Percentiles rank a stretch among this genome's conserved stretches.
phyloP scores from a whole-genome alignment of 2,888 invertebrate genomes.

The Catocala fraxini region DNA sequence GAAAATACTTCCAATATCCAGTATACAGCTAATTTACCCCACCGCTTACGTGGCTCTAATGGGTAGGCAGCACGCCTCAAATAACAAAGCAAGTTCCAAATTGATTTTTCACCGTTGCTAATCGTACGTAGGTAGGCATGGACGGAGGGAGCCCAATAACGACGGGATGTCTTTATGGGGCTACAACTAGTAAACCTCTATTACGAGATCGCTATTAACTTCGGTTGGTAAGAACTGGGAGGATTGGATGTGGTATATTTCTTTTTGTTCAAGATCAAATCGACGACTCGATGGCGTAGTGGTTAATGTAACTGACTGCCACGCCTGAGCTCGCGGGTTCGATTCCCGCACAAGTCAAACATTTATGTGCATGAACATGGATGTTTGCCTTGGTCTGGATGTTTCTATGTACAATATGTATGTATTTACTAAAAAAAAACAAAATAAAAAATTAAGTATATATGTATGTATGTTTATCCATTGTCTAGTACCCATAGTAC shows the following conservation, averaged over 20 bases:
- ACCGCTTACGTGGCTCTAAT: conserved; percentile 4
- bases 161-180: conserved; percentile 71
- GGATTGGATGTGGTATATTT: conserved; percentile 55
- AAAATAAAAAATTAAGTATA: too few relatives aligned
- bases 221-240: conserved; percentile 45
- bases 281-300: too few relatives aligned
- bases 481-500: too few relatives aligned
- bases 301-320: too few relatives aligned
- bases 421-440: too few relatives aligned
- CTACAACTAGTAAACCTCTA: conserved; percentile 71
- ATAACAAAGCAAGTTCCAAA: conserved; percentile 37
- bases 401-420: too few relatives aligned
- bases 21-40: conserved; percentile 8
- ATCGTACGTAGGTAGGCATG: conserved; percentile 38
- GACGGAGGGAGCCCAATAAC: conserved; percentile 58
- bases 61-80: conserved; percentile 11
- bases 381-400: too few relatives aligned
- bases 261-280: not conserved
- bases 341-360: too few relatives aligned
- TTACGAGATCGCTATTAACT: conserved; percentile 76
- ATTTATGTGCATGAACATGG: too few relatives aligned
- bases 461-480: too few relatives aligned
- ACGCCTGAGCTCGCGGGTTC: too few relatives aligned
- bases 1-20: not conserved
- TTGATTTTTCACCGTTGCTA: conserved; percentile 50